A percentile compares a stretch with the other conserved stretches of the same genome.
These are phyloP conservation scores for Clarias macrocephalus DNA, from an alignment of 2,113 vertebrate species.

Conservation along the genomic window DNA sequence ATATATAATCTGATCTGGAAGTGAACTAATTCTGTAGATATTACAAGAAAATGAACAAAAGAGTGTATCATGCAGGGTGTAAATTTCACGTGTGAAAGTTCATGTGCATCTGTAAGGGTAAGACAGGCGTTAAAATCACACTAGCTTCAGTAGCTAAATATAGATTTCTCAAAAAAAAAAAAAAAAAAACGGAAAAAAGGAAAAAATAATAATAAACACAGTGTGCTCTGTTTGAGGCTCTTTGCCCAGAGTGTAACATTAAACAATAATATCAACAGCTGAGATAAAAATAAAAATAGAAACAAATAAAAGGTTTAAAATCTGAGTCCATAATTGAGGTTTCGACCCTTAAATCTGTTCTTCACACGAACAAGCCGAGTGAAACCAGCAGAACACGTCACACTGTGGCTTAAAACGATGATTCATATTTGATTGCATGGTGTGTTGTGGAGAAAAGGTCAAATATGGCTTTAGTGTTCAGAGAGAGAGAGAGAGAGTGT, in stretches of 20 bases:
- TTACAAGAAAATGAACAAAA: neutral
- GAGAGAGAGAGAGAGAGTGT: neutral
- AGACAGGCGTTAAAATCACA: neutral
- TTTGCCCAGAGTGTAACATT: neutral
- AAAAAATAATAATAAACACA: neutral
- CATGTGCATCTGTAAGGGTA: neutral
- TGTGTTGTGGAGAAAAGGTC: constrained; percentile 26
- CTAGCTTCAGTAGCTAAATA: neutral
- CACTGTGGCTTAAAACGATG: constrained; percentile 1
- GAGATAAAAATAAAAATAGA: neutral
- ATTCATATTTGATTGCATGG: constrained; percentile 25
- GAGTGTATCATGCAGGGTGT: neutral
- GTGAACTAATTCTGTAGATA: neutral
- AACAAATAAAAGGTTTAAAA: neutral
- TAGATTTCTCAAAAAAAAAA: neutral
- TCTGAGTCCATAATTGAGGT: neutral
- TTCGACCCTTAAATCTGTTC: constrained; percentile 6
- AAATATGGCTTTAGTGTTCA: neutral
- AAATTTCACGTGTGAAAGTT: neutral
- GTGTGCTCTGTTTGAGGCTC: neutral
- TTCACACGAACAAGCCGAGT: neutral
- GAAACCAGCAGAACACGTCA: neutral
- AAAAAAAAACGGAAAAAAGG: too few relatives aligned
- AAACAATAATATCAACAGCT: neutral
- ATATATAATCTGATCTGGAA: too few relatives aligned